These are phyloP conservation scores for Lipophrys pholis DNA, from an alignment of 2,113 vertebrate genomes.

Conservation along the genomic window DNA sequence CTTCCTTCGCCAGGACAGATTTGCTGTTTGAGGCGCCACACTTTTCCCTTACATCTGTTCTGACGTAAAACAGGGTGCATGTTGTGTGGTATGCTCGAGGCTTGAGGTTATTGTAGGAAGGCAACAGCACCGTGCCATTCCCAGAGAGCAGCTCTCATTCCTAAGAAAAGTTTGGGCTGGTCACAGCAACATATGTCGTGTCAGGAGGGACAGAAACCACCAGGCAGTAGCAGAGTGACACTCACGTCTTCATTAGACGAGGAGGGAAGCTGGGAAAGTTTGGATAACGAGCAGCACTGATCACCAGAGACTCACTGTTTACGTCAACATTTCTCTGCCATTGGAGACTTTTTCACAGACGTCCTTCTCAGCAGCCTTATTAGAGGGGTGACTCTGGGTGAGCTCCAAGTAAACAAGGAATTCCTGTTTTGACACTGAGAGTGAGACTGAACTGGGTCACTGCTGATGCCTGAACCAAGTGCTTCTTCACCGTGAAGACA, in stretches of 20 bases:
- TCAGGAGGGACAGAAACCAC: constrained; percentile 45
- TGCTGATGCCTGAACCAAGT: constrained; percentile 35
- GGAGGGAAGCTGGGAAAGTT: constrained; percentile 36
- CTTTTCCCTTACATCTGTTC: constrained; percentile 11
- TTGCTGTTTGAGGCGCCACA: background rate
- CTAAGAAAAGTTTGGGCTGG: constrained; percentile 73
- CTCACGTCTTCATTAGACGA: constrained; percentile 21
- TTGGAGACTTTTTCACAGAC: constrained; percentile 17
- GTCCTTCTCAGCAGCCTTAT: constrained; percentile 34
- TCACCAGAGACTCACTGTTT: constrained; percentile 8
- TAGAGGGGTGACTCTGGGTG: constrained; percentile 36
- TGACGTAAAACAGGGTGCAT: constrained; percentile 20
- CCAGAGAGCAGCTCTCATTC: constrained; percentile 45
- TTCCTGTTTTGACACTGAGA: constrained; percentile 1
- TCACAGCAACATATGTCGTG: constrained; percentile 74
- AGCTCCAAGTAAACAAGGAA: constrained; percentile 21
- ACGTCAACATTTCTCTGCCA: constrained; percentile 20
- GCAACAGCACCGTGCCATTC: constrained; percentile 50
- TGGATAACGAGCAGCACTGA: constrained; percentile 31
- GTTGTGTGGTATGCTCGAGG: constrained; percentile 46
- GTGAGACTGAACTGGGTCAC: constrained; percentile 44
- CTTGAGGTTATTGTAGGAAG: constrained; percentile 25
- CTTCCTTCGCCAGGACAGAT: constrained; percentile 20
- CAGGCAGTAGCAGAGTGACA: constrained; percentile 17
- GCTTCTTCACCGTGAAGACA: constrained; percentile 31